Base-by-base conservation (phyloP, 2,797 vertebrate genomes). In the Fundulus diaphanus region DNA sequence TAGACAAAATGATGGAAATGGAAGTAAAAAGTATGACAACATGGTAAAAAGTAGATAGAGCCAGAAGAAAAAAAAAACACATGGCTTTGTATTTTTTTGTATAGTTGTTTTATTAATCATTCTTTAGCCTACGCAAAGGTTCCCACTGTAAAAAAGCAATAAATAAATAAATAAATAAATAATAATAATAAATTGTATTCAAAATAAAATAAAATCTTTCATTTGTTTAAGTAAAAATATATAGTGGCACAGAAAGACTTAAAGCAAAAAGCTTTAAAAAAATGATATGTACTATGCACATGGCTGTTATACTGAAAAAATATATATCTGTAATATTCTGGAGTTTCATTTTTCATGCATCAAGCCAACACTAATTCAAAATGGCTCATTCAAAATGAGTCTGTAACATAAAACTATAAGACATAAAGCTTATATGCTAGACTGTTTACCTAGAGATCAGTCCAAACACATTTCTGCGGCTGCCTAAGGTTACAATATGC, bases 1-100 rank as follows among this genome's bases (percentile, higher is more conserved):
- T 57, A 68, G 63, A 68, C 40, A 79, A 83, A 81, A 77, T 76
- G 51, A 73, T 77, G 63, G 68, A 79, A 84, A 79, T 1, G 24
- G 74, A 73, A 12, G 31, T 37, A 70, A 70, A 73, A 67, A 78
- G n/a, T 61, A 65, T n/a, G 27, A 73, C 76, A 77, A 54, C 13
- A 42, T 22, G 37, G 13, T 3, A 48, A 66, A 33, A 69, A 40
- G n/a, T 29, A 29, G 29, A n/a, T 22, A 20, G 37, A 44, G 66
- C 61, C 5, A 73, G 51, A 51, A 29, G 44, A 76, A 56, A 61
- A 22, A 15, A 13, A 12, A 16, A n/a, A n/a, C n/a, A n/a, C n/a
- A n/a, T 29, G 3, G 29, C 3, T 59, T 59, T 59, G 22, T 24
- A n/a, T 11, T 29, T 40, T 11, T 44, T 59, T 29, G 4, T 5